Percentiles rank a stretch among this genome's conserved stretches.
Evolutionary conservation across 2,797 vertebrate genomes (phyloP).

Genomic region (Balearica regulorum): DNA sequence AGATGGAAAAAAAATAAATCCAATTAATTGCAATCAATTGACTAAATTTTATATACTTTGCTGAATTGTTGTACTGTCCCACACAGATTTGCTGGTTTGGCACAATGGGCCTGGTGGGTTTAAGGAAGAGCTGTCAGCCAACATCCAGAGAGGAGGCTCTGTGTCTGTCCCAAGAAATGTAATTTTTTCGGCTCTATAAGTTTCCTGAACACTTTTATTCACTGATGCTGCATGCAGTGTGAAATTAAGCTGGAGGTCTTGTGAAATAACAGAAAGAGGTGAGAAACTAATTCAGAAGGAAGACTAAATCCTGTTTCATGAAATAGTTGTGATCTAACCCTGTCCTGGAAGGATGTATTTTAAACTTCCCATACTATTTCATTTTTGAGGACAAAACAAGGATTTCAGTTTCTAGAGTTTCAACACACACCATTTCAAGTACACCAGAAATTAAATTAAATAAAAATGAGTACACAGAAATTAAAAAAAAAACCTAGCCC

Average conservation of each 20-base stretch:
- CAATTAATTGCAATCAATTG: not conserved
- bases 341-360: not conserved
- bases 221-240: not conserved
- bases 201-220: not conserved
- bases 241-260: not conserved
- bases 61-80: not conserved
- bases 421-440: not conserved
- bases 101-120: not conserved
- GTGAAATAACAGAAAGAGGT: not conserved
- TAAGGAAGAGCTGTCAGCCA: not conserved
- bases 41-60: not conserved
- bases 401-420: not conserved
- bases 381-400: not conserved
- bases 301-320: not conserved
- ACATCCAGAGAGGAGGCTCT: not conserved
- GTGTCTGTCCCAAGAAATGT: not conserved
- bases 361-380: not conserved
- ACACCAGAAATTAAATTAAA: not conserved
- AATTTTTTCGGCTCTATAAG: fast-evolving
- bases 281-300: not conserved
- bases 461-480: not conserved
- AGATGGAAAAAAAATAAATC: not conserved
- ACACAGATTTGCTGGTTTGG: not conserved
- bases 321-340: not conserved
- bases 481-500: not conserved